A percentile compares a stretch with the other conserved stretches of the same genome.
phyloP scores from a whole-genome alignment of 1,140 invertebrate species.

The Arion vulgaris region DNA sequence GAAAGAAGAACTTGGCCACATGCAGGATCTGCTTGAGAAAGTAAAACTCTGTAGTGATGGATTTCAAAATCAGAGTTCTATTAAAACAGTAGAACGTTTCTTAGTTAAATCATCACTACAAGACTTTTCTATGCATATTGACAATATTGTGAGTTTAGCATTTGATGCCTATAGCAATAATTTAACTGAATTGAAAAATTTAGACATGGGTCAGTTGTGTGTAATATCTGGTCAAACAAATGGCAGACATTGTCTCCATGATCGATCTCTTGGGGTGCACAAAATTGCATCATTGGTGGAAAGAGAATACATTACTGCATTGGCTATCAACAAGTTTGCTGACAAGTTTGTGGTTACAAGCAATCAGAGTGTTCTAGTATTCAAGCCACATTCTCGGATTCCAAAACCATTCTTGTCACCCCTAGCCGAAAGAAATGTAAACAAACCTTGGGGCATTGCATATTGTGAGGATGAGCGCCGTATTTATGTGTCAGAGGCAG shows the following conservation, averaged over 20 bases:
- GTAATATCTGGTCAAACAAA: neutral
- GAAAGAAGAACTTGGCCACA: neutral
- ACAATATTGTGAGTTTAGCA: neutral
- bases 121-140: neutral
- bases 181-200: slow-evolving; percentile 21
- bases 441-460: slow-evolving; percentile 36
- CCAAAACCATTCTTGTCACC: slow-evolving; percentile 30
- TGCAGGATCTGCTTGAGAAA: slow-evolving; percentile 10
- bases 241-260: neutral
- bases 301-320: slow-evolving; percentile 34
- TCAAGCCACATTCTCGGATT: slow-evolving; percentile 18
- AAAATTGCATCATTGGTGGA: slow-evolving; percentile 22
- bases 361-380: slow-evolving; percentile 25
- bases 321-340: slow-evolving; percentile 39
- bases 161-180: neutral
- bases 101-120: neutral
- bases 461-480: slow-evolving; percentile 19
- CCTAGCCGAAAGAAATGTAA: neutral
- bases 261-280: neutral
- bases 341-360: slow-evolving; percentile 32
- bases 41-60: slow-evolving; percentile 34
- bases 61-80: slow-evolving; percentile 23
- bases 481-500: slow-evolving; percentile 31
- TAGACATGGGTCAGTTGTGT: slow-evolving; percentile 19
- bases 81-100: slow-evolving; percentile 22